Conservation (phyloP, 2,113 vertebrate genomes). For the Ibidorhyncha struthersii region DNA sequence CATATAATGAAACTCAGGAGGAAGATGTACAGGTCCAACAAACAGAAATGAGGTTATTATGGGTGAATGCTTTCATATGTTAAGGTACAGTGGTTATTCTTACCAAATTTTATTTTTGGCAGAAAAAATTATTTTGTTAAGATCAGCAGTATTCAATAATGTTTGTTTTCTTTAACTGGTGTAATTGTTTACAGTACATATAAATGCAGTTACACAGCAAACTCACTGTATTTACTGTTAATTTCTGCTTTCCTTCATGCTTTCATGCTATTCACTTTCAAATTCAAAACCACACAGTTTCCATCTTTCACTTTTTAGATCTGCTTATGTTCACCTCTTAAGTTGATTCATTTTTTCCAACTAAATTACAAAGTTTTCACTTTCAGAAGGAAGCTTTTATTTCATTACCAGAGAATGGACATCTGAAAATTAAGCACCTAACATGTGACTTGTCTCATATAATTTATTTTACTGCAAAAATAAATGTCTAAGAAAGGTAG, state of each 20-base stretch:
- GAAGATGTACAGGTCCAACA: neutral
- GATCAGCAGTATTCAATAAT: neutral
- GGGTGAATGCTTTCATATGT: neutral
- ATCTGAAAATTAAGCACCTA: neutral
- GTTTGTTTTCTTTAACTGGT: neutral
- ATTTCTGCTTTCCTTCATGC: neutral
- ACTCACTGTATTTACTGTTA: neutral
- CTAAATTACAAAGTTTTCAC: neutral
- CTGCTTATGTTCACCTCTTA: neutral
- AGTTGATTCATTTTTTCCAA: neutral
- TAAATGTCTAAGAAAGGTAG: neutral
- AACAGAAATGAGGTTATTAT: neutral
- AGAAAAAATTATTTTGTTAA: neutral
- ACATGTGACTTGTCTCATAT: neutral
- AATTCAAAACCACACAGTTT: neutral
- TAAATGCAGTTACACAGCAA: neutral
- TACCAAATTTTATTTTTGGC: neutral
- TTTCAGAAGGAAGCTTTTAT: neutral
- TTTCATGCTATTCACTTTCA: neutral
- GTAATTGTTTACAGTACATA: neutral
- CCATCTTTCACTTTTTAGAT: neutral
- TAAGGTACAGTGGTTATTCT: neutral
- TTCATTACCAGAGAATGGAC: neutral
- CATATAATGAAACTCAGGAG: neutral
- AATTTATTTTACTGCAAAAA: neutral